Conservation (phyloP, 1,140 invertebrate genomes). For the Panonychus citri region DNA sequence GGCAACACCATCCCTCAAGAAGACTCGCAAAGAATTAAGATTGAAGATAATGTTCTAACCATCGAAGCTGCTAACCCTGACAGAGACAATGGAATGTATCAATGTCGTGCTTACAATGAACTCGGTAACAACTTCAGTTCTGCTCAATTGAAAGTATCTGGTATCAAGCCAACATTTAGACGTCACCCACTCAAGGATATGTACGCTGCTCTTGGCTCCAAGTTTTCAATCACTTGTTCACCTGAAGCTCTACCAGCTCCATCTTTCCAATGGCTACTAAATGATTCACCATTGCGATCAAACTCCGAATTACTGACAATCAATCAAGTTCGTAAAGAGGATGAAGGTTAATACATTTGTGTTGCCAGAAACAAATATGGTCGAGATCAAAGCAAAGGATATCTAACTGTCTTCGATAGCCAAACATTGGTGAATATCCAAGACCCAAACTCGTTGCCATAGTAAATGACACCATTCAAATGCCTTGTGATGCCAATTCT, state of each 20-base stretch:
- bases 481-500: slow-evolving; percentile 52
- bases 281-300: slow-evolving; percentile 28
- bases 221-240: slow-evolving; percentile 69
- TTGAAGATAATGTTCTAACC: slow-evolving; percentile 64
- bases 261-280: slow-evolving; percentile 69
- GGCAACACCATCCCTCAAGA: slow-evolving; percentile 30
- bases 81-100: slow-evolving; percentile 76
- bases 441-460: slow-evolving; percentile 36
- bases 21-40: slow-evolving; percentile 18
- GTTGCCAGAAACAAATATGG: slow-evolving; percentile 54
- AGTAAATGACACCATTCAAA: slow-evolving; percentile 40
- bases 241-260: slow-evolving; percentile 82
- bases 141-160: slow-evolving; percentile 62
- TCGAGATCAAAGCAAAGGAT: slow-evolving; percentile 47
- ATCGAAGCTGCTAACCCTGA: slow-evolving; percentile 50
- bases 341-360: slow-evolving; percentile 71
- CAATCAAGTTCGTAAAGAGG: slow-evolving; percentile 53
- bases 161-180: slow-evolving; percentile 64
- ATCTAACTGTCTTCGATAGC: slow-evolving; percentile 32
- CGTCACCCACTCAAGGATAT: slow-evolving; percentile 66
- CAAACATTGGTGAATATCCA: slow-evolving; percentile 40
- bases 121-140: slow-evolving; percentile 63
- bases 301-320: slow-evolving; percentile 66
- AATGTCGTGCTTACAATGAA: slow-evolving; percentile 72
- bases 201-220: slow-evolving; percentile 67